Evolutionary conservation across 2,797 vertebrate genomes (phyloP).

Genomic region (Onychomys torridus): DNA sequence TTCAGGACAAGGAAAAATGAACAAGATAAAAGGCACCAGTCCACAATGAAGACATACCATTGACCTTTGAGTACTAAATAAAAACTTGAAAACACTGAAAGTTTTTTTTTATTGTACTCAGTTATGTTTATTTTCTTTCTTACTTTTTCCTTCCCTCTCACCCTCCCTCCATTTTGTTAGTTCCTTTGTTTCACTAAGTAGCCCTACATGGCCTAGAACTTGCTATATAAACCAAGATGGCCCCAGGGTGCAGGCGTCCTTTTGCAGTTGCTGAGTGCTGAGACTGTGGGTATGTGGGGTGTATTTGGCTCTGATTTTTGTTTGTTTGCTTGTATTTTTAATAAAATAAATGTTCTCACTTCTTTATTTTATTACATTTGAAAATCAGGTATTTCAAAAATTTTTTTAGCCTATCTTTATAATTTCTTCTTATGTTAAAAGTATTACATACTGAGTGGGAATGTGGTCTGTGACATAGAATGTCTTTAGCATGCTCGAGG

Average conservation of each 20-base stretch:
- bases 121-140: too few species aligned
- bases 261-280: not conserved
- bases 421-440: not conserved
- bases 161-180: not conserved
- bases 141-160: too few species aligned
- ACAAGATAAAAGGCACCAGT: not conserved
- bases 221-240: not conserved
- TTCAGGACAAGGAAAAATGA: not conserved
- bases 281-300: not conserved
- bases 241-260: not conserved
- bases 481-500: not conserved
- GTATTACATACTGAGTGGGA: not conserved
- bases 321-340: not conserved
- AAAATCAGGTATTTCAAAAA: not conserved
- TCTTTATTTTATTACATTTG: not conserved
- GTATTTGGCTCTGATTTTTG: not conserved
- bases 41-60: not conserved
- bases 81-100: not conserved
- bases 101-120: too few species aligned
- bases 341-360: not conserved
- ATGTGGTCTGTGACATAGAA: not conserved
- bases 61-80: constrained; percentile 23
- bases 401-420: not conserved
- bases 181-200: not conserved
- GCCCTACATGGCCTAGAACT: not conserved